A percentile compares a stretch with the other conserved stretches of the same genome.
These are phyloP conservation scores for Bombus superbus DNA, from an alignment of 1,140 invertebrate species.

Conservation along the genomic window DNA sequence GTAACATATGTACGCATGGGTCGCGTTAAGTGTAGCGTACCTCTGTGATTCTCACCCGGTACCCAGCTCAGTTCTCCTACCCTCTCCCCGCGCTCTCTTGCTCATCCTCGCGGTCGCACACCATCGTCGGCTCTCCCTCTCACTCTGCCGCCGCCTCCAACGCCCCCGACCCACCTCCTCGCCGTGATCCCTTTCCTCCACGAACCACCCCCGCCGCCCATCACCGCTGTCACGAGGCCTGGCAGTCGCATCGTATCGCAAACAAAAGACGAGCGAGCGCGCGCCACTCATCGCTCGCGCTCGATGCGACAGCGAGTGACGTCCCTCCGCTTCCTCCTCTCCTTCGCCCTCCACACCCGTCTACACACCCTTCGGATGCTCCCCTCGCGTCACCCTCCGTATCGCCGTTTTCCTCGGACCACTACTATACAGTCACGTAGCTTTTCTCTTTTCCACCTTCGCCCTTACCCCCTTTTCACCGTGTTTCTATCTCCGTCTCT, in stretches of 20 bases:
- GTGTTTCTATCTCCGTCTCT: constrained; percentile 27
- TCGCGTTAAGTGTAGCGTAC: constrained; percentile 76
- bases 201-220: constrained; percentile 45
- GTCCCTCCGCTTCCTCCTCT: constrained; percentile 64
- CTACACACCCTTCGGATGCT: constrained; percentile 15
- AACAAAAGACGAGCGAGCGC: constrained; percentile 81
- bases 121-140: constrained; percentile 25
- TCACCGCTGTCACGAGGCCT: constrained; percentile 67
- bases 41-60: constrained; percentile 73
- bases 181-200: constrained; percentile 39
- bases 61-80: constrained; percentile 54
- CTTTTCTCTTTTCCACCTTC: constrained; percentile 53
- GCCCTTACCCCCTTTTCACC: constrained; percentile 41
- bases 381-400: constrained; percentile 14
- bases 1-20: constrained; percentile 62
- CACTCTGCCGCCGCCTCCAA: constrained; percentile 30
- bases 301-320: constrained; percentile 81
- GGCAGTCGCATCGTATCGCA: constrained; percentile 79
- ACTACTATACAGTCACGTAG: neutral
- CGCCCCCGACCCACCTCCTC: constrained; percentile 48
- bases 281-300: constrained; percentile 80
- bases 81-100: constrained; percentile 32
- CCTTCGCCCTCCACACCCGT: constrained; percentile 43
- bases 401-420: constrained; percentile 29
- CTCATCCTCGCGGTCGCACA: constrained; percentile 39